Evolutionary conservation across 2,888 invertebrate species (phyloP).

Genomic region (Drosophila buzzatii): DNA sequence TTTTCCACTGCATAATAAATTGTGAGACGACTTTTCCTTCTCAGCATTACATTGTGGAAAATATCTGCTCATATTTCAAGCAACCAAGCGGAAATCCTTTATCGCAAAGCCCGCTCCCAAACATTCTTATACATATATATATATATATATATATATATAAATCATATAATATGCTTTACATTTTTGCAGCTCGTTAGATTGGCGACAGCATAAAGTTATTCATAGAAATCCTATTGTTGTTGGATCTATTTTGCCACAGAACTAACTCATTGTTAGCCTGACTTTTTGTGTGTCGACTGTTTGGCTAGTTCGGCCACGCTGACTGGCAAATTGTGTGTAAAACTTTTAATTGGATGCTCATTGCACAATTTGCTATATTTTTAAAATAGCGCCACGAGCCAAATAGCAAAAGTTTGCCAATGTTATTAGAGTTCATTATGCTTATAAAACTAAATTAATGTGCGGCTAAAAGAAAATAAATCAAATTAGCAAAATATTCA

Average conservation of each 20-base stretch:
- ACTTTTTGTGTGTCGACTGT: slow-evolving; percentile 42
- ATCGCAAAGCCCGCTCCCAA: slow-evolving; percentile 27
- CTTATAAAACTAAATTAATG: slow-evolving; percentile 18
- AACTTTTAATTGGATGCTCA: slow-evolving; percentile 78
- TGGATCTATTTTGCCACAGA: slow-evolving; percentile 38
- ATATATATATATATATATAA: slow-evolving; percentile 7
- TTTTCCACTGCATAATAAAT: slow-evolving; percentile 71
- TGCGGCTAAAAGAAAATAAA: slow-evolving; percentile 2
- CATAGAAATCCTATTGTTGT: slow-evolving; percentile 36
- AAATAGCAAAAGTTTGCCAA: slow-evolving; percentile 22
- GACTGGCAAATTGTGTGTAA: slow-evolving; percentile 58
- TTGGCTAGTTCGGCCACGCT: slow-evolving; percentile 18
- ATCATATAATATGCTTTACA: slow-evolving; percentile 49
- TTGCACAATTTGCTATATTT: slow-evolving; percentile 66
- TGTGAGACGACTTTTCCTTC: slow-evolving; percentile 45
- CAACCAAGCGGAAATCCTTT: slow-evolving; percentile 80
- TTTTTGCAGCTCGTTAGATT: slow-evolving; percentile 79
- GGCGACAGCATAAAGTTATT: slow-evolving; percentile 70
- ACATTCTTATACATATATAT: slow-evolving; percentile 5
- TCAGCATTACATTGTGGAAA: slow-evolving; percentile 57
- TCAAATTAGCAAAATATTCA: not conserved
- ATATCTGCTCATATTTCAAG: slow-evolving; percentile 77
- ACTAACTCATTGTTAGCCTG: slow-evolving; percentile 51
- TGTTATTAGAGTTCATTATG: slow-evolving; percentile 30
- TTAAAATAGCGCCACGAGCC: slow-evolving; percentile 26